Percentiles rank a stretch among this genome's conserved stretches.
phyloP scores from a whole-genome alignment of 2,113 vertebrate species.

The Actenoides hombroni region DNA sequence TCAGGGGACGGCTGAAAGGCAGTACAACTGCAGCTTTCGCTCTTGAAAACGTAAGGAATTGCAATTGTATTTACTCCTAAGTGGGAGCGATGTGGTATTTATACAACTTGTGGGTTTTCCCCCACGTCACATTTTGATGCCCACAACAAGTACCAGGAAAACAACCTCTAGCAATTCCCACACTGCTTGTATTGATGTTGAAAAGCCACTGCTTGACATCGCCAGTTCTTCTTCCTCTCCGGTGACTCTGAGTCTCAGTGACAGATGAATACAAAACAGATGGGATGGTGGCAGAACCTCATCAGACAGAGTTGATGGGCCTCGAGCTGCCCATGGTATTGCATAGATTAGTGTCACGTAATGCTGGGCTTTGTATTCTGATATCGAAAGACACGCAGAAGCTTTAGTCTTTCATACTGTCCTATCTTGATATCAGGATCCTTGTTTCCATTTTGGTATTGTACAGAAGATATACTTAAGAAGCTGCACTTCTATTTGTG shows the following conservation, averaged over 20 bases:
- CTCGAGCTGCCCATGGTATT: not conserved
- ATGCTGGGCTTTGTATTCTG: not conserved
- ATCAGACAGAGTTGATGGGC: not conserved
- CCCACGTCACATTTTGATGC: not conserved
- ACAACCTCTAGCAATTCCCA: not conserved
- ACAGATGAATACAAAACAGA: constrained; percentile 29
- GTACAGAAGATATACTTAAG: not conserved
- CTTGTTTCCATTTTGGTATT: not conserved
- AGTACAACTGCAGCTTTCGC: rapidly evolving
- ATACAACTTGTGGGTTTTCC: not conserved
- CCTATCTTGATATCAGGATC: not conserved
- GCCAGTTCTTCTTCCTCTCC: not conserved
- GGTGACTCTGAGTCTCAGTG: not conserved
- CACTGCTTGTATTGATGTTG: not conserved
- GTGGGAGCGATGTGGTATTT: not conserved
- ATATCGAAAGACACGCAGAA: not conserved
- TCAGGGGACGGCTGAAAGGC: not conserved
- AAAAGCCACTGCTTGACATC: not conserved
- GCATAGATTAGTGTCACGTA: not conserved
- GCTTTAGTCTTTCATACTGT: not conserved
- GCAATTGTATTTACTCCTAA: not conserved
- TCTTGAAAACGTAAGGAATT: not conserved
- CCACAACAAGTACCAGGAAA: not conserved
- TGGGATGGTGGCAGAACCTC: not conserved
- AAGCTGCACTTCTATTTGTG: not conserved